phyloP scores from a whole-genome alignment of 1,140 invertebrate genomes.

The Steinernema khuongi region DNA sequence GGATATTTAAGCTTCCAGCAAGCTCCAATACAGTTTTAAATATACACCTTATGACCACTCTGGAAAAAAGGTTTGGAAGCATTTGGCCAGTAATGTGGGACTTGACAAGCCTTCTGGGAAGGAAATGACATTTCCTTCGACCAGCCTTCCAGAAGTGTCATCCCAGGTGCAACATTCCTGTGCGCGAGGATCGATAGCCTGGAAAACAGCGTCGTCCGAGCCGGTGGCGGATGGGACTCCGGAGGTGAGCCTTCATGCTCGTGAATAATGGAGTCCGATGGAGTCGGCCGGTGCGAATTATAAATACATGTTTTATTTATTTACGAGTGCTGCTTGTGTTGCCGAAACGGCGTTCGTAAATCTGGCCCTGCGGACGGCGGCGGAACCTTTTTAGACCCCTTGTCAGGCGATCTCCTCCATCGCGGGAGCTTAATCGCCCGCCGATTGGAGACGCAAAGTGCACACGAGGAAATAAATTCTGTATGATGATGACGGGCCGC shows the following conservation, averaged over 20 bases:
- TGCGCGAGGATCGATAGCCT: neutral
- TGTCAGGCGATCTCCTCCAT: neutral
- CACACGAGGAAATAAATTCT: neutral
- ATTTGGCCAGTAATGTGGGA: too few relatives aligned
- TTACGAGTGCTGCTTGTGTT: neutral
- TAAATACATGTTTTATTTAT: constrained; percentile 16
- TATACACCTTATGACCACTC: too few relatives aligned
- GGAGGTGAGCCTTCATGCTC: neutral
- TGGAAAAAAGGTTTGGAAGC: too few relatives aligned
- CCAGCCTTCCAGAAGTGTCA: neutral
- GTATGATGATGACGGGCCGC: neutral
- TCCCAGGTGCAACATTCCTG: neutral
- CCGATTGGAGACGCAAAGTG: neutral
- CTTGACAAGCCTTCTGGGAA: too few relatives aligned
- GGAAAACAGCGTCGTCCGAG: neutral
- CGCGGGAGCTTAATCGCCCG: neutral
- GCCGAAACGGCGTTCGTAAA: constrained; percentile 1
- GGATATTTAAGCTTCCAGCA: too few relatives aligned
- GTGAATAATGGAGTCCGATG: constrained; percentile 5
- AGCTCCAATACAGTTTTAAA: too few relatives aligned
- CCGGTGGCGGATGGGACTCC: neutral
- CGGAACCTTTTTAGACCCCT: too few relatives aligned
- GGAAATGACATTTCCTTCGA: too few relatives aligned
- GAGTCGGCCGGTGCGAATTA: neutral
- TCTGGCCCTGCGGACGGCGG: neutral